Evolutionary conservation across 2,888 invertebrate species (phyloP), one percentile per base, ranked within the genome.

Genomic region (Microctonus aethiopoides): DNA sequence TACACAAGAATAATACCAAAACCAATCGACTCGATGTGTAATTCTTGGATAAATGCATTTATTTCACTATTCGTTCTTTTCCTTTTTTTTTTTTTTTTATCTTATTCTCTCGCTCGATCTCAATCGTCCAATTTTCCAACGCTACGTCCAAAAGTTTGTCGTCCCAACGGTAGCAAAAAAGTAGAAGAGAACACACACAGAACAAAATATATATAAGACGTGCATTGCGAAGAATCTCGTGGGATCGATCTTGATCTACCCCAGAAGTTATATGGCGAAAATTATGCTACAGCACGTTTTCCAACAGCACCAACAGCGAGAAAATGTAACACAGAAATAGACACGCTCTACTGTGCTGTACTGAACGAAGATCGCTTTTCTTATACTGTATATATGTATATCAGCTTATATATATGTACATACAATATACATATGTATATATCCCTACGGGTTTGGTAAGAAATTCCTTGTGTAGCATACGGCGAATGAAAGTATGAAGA

Each of bases 211-310:
- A 67, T 32, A 59, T 60, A 51, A 52, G 26, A 34, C 46, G 59
- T 29, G 57, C 51, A 46, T 26, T 46, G 60, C 32, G 34, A 67
- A 52, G 54, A 70, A 52, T 65, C 69, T 65, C 65, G 26, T 22
- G 60, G 70, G 65, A 66, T 70, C 66, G 70, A 70, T 70, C 24
- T 66, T 70, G 70, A 70, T 70, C 65, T 56, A 70, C 26, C 39
- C 9, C 16, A 59, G 60, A 41, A 65, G 52, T 62, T 54, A 66
- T 56, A 56, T 57, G 36, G 70, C 62, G 61, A 62, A 70, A 66
- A 70, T 70, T 70, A 70, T 70, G 66, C 66, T 24, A 56, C 51
- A 32, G 62, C 70, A 70, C 70, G 70, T 70, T 61, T 67, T 52
- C 70, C 32, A 54, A 24, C 39, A 16, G 46, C 7, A 9, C 7